Evolutionary conservation across 35 echinoderm and acorn worm species (phyloP), one percentile per base, ranked within the genome.

Genomic region (Amphiura filiformis): DNA sequence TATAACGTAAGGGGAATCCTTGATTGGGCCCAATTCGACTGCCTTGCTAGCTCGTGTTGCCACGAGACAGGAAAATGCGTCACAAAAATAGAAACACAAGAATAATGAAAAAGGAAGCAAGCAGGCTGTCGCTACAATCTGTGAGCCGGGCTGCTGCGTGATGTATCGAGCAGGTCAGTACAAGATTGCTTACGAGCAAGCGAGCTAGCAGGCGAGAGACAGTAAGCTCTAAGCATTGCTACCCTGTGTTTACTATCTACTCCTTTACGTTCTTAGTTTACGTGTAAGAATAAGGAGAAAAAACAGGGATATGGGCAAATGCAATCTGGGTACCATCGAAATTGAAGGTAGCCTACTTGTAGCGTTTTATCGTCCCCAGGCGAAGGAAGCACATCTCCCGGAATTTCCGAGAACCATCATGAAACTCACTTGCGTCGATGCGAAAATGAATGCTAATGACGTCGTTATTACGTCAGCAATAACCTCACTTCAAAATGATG

Each of bases 401-500:
- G 61, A 26, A 70, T 70, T 70, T 70, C 61, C 61, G 61, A 70
- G 61, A 70, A 70, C 61, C 61, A 70, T 70, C 61, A 30, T 70
- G 28, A 70, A 70, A 70, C 7, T 70, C 61, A 70, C 61, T 70
- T 70, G 61, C 61, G 61, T 70, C 28, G 61, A 70, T 70, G 61
- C 61, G 11, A 70, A 70, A 70, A 70, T 70, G 61, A 70, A 70
- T 70, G 61, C 28, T 70, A 70, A 70, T 70, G 61, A 70, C 61
- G 61, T 70, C 61, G 61, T 70, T 70, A 70, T 70, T 5, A 70
- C 61, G 61, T 70, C 61, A 70, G 28, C 28, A 70, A 70, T 70
- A 70, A 70, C 61, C 61, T 70, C 61, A 26, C 61, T 70, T 70
- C 26, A 70, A 70, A 70, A 70, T 70, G 61, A 70, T 70, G 61